phyloP scores from a whole-genome alignment of 1,140 invertebrate species.

The Paramacrobiotus metropolitanus region DNA sequence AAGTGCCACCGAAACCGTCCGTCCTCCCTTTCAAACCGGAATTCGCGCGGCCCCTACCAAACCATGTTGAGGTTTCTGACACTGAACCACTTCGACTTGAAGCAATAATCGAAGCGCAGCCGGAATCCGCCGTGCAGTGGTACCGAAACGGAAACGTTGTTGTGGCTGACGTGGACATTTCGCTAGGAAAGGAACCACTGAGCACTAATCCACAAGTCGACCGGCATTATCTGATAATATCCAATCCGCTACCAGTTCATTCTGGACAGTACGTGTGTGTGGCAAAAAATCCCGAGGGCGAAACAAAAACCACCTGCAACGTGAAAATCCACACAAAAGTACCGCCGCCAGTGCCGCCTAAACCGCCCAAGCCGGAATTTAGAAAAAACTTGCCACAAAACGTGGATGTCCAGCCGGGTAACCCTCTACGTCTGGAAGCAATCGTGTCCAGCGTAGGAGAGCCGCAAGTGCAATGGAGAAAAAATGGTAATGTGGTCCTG shows the following conservation, averaged over 20 bases:
- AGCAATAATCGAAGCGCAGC: not conserved
- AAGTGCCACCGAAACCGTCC: not conserved
- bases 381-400: not conserved
- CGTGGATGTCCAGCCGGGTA: not conserved
- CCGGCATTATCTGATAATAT: slow-evolving; percentile 40
- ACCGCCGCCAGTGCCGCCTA: not conserved
- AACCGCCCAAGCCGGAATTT: not conserved
- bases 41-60: not conserved
- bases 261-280: slow-evolving; percentile 80
- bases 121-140: not conserved
- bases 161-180: not conserved
- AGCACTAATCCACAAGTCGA: not conserved
- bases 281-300: slow-evolving; percentile 66
- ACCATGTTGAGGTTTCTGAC: not conserved
- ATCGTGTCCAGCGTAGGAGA: not conserved
- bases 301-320: slow-evolving; percentile 71
- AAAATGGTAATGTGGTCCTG: not conserved
- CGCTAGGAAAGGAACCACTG: not conserved
- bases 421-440: not conserved
- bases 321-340: slow-evolving; percentile 36
- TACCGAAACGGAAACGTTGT: not conserved
- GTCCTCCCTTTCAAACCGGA: slow-evolving; percentile 1
- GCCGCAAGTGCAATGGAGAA: not conserved
- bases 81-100: not conserved
- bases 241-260: slow-evolving; percentile 78